Conservation (phyloP, 2,888 invertebrate genomes). For the Aleiodes alternator region DNA sequence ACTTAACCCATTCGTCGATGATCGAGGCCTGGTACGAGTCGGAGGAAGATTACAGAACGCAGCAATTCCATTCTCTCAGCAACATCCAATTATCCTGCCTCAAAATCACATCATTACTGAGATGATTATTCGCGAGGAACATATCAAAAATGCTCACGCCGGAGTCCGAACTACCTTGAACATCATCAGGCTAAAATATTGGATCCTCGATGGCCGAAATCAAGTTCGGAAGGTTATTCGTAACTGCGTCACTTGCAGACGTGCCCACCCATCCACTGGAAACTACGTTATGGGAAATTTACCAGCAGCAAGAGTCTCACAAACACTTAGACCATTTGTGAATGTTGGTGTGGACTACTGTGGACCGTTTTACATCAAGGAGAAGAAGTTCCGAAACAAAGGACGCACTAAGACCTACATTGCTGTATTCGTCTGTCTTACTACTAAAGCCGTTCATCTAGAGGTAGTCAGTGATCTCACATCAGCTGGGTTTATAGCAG, state of each 20-base stretch:
- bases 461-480: conserved; percentile 47
- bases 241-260: conserved; percentile 43
- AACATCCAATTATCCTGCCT: conserved; percentile 39
- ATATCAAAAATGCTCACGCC: conserved; percentile 40
- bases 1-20: conserved; percentile 38
- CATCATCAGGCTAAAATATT: conserved; percentile 45
- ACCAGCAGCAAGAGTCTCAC: conserved; percentile 20
- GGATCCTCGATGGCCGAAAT: conserved; percentile 50
- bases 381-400: conserved; percentile 43
- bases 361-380: conserved; percentile 42
- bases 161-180: conserved; percentile 51
- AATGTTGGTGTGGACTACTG: conserved; percentile 23
- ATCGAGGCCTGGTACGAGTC: conserved; percentile 41
- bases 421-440: conserved; percentile 46
- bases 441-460: conserved; percentile 47
- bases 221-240: conserved; percentile 43
- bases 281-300: conserved; percentile 39
- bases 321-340: conserved; percentile 32
- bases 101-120: conserved; percentile 41
- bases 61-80: not conserved
- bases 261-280: conserved; percentile 36
- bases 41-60: conserved; percentile 28
- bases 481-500: conserved; percentile 49
- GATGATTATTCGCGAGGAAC: conserved; percentile 43
- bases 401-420: conserved; percentile 42